Evolutionary conservation across 1,140 invertebrate species (phyloP).

Genomic region (Drosophila setifemur): DNA sequence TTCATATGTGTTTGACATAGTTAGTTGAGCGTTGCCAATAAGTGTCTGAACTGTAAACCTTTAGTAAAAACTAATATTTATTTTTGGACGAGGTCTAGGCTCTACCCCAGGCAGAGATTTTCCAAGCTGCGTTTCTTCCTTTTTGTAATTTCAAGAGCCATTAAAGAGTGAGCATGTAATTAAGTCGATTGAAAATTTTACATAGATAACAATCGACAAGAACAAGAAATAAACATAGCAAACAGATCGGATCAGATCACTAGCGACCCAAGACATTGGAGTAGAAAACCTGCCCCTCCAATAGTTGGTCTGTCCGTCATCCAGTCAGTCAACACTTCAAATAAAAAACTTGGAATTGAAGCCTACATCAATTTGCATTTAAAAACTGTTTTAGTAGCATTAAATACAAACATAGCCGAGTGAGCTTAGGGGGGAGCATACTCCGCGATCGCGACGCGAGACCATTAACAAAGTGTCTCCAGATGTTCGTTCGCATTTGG

Average conservation of each 20-base stretch:
- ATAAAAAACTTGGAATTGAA: slow-evolving; percentile 56
- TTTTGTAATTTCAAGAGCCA: slow-evolving; percentile 76
- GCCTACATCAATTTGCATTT: slow-evolving; percentile 79
- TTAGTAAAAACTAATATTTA: slow-evolving; percentile 61
- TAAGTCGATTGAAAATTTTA: slow-evolving; percentile 80
- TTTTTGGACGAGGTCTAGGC: slow-evolving; percentile 18
- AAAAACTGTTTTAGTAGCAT: slow-evolving; percentile 79
- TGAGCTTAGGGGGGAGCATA: not conserved
- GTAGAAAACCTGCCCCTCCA: slow-evolving; percentile 45
- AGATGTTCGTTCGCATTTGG: slow-evolving; percentile 55
- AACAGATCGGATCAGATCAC: slow-evolving; percentile 41
- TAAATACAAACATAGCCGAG: slow-evolving; percentile 64
- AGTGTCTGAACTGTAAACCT: slow-evolving; percentile 19
- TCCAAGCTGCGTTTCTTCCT: not conserved
- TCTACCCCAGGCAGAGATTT: slow-evolving; percentile 29
- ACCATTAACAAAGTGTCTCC: slow-evolving; percentile 80
- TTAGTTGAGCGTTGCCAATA: slow-evolving; percentile 36
- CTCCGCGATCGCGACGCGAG: slow-evolving; percentile 11
- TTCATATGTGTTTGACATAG: slow-evolving; percentile 5
- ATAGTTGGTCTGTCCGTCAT: slow-evolving; percentile 1
- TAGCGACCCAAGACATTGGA: slow-evolving; percentile 7
- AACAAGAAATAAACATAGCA: slow-evolving; percentile 76
- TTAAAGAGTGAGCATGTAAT: slow-evolving; percentile 78
- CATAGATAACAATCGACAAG: slow-evolving; percentile 80
- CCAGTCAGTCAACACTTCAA: slow-evolving; percentile 78